Evolutionary conservation across 1,140 invertebrate species (phyloP), one percentile per base, ranked within the genome.

Genomic region (Lordiphosa collinella): DNA sequence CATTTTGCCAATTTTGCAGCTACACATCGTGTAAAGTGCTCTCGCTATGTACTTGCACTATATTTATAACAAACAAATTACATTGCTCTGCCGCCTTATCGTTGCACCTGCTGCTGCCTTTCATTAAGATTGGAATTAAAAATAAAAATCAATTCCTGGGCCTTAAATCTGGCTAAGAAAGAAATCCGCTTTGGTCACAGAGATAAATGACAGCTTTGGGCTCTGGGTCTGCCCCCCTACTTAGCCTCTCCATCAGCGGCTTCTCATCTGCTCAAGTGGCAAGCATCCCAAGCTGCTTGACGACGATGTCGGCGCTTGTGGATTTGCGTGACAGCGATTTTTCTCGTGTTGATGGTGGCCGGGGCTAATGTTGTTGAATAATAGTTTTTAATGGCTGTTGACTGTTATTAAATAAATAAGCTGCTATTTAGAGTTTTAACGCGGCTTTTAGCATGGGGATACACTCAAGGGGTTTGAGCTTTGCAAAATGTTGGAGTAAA

Each of bases 401-500:
- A 70, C 69, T 64, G 52, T 80, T 60, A 74, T 80, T 80, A 80
- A 80, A 70, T 66, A 80, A 80, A 80, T 80, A 75, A 79, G 59
- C 75, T 41, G 51, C 53, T 70, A 69, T 80, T 80, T 69, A 61
- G 64, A 37, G 54, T 48, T 52, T 61, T 56, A 41, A 47, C 37
- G 56, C 44, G 46, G 34, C 48, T 55, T 52, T 55, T 29, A 75
- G 34, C 48, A 55, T 36, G 35, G 9, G 4, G 4, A 18, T 18
- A n/a, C 22, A n/a, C 22, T 44, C 22, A 12, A 12, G 13, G 18
- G 5, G 6, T 6, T 25, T 7, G 6, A 6, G 25, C 25, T 29
- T 8, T 8, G 25, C 25, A 8, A 29, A 29, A 29, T 8, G 25
- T 29, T 29, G 25, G 25, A 29, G 25, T 29, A 8, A 29, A 29